These are phyloP conservation scores for Steinernema scapterisci DNA, from an alignment of 2,888 invertebrate genomes.

Conservation along the genomic window DNA sequence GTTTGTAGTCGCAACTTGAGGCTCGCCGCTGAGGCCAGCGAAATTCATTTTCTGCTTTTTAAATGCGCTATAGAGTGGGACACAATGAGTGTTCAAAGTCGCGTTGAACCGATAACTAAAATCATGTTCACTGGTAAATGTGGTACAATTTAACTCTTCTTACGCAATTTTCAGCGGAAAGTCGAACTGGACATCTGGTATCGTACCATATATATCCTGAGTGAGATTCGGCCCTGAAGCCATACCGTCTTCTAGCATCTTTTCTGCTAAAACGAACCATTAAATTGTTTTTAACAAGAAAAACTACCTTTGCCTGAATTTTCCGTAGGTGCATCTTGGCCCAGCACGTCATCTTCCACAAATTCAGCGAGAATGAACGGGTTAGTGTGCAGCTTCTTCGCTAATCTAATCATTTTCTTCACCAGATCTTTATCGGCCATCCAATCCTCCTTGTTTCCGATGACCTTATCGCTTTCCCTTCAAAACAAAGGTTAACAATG, in stretches of 20 bases:
- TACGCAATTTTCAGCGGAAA: conserved; percentile 9
- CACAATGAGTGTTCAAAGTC: background rate
- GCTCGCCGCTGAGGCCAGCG: no score
- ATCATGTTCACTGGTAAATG: no score
- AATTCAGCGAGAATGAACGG: conserved; percentile 7
- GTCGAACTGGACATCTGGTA: background rate
- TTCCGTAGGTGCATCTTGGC: background rate
- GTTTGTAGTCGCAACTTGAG: background rate
- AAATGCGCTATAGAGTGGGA: background rate
- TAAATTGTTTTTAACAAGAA: background rate
- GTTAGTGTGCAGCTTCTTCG: conserved; percentile 15
- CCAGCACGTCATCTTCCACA: background rate
- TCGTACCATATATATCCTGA: background rate
- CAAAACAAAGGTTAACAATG: background rate
- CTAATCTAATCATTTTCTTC: background rate
- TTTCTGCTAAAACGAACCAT: background rate
- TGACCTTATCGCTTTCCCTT: background rate
- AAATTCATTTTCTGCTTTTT: background rate
- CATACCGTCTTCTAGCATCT: background rate
- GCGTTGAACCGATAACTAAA: conserved; percentile 22
- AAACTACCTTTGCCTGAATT: no score
- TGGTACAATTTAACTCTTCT: background rate
- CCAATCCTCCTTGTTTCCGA: background rate
- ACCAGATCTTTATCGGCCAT: background rate
- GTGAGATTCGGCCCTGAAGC: no score